A percentile compares a stretch with the other conserved stretches of the same genome.
These are phyloP conservation scores for Albula goreensis DNA, from an alignment of 2,113 vertebrate species.

Conservation along the genomic window DNA sequence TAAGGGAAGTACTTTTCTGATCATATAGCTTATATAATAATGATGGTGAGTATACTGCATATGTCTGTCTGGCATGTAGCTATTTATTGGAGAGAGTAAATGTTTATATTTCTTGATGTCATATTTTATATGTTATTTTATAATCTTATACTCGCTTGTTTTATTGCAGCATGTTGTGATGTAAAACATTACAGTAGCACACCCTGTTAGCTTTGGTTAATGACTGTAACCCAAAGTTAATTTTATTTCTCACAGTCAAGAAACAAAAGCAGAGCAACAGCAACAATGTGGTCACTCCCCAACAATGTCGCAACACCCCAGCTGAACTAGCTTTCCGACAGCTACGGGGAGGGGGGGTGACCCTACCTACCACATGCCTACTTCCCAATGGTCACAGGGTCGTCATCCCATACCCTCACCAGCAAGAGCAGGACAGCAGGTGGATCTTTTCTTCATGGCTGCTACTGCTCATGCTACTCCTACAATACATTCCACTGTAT, in stretches of 20 bases:
- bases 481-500: too few relatives aligned
- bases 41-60: too few relatives aligned
- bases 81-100: not conserved
- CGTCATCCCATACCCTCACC: conserved; percentile 41
- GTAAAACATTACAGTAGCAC: not conserved
- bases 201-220: not conserved
- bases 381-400: conserved; percentile 50
- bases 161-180: not conserved
- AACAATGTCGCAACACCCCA: conserved; percentile 56
- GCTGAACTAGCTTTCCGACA: conserved; percentile 64
- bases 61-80: conserved; percentile 6
- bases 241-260: conserved; percentile 62
- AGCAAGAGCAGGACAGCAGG: conserved; percentile 46
- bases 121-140: not conserved
- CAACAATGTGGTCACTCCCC: conserved; percentile 45
- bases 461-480: too few relatives aligned
- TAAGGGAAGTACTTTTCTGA: not conserved
- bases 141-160: not conserved
- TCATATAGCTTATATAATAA: not conserved
- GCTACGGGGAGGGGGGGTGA: conserved; percentile 54
- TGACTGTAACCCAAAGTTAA: conserved; percentile 26
- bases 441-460: conserved; percentile 25
- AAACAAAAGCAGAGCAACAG: conserved; percentile 66
- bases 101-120: not conserved
- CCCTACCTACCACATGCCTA: conserved; percentile 56